Evolutionary conservation across 1,140 invertebrate genomes (phyloP).

Genomic region (Camponotus pennsylvanicus): DNA sequence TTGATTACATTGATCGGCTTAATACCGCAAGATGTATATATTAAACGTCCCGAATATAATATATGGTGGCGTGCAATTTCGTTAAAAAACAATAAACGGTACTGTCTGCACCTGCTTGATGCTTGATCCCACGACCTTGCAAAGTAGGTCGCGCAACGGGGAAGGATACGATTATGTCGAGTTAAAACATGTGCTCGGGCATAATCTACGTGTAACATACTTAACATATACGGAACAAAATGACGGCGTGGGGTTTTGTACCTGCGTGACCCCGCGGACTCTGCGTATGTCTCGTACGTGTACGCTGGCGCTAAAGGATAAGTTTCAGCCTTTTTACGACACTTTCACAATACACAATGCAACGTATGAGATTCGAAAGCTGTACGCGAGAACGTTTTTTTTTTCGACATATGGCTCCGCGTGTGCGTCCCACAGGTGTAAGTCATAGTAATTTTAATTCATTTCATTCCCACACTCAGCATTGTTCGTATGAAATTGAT

Average conservation of each 20-base stretch:
- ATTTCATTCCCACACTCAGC: not conserved
- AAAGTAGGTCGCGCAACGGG: conserved; percentile 79
- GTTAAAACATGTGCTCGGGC: conserved; percentile 73
- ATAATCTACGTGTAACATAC: conserved; percentile 77
- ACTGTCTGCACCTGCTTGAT: conserved; percentile 64
- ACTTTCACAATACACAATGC: conserved; percentile 26
- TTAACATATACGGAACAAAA: conserved; percentile 78
- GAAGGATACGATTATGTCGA: conserved; percentile 74
- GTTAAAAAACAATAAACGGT: conserved; percentile 63
- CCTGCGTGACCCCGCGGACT: conserved; percentile 26
- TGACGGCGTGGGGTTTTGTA: conserved; percentile 50
- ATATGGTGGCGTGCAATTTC: conserved; percentile 23
- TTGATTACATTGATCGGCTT: conserved; percentile 28
- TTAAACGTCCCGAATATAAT: conserved; percentile 43
- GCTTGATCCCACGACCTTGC: conserved; percentile 76
- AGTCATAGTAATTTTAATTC: conserved; percentile 8
- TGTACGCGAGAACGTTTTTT: conserved; percentile 12
- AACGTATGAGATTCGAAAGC: not conserved
- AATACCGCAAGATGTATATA: conserved; percentile 22
- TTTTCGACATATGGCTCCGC: not conserved
- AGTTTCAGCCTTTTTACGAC: conserved; percentile 29
- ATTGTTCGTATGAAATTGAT: conserved; percentile 7
- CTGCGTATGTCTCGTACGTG: not conserved
- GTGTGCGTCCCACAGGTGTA: conserved; percentile 13
- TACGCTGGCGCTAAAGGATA: not conserved